phyloP scores from a whole-genome alignment of 2,113 vertebrate species.

The Phyllostomus discolor region DNA sequence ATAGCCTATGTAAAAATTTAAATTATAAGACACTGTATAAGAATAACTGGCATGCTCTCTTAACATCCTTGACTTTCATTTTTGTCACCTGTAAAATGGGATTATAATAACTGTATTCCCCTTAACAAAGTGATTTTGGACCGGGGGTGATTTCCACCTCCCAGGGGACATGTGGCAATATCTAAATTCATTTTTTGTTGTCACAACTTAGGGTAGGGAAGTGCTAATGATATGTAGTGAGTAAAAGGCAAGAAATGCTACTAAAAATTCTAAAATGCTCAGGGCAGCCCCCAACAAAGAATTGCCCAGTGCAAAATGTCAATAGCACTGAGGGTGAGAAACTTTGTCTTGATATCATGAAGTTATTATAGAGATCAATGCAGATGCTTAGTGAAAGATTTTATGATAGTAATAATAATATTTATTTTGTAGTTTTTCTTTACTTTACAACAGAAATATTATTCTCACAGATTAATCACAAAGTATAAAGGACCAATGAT shows the following conservation, averaged over 20 bases:
- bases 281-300: not conserved
- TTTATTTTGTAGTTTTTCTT: not conserved
- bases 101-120: not conserved
- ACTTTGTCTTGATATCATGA: not conserved
- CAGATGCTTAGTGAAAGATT: not conserved
- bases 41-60: not conserved
- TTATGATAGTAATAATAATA: not conserved
- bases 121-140: not conserved
- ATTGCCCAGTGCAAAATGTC: not conserved
- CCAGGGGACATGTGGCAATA: not conserved
- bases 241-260: not conserved
- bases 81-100: not conserved
- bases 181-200: not conserved
- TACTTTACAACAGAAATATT: constrained; percentile 1
- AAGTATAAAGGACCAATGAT: not conserved
- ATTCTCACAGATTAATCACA: not conserved
- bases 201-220: not conserved
- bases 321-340: not conserved
- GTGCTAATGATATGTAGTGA: not conserved
- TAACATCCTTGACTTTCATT: not conserved
- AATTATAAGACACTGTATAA: not conserved
- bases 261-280: not conserved
- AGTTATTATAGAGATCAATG: not conserved
- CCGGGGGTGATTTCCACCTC: not conserved
- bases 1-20: not conserved